Evolutionary conservation across 1,140 invertebrate species (phyloP), one percentile per base, ranked within the genome.

Genomic region (Gryon sp.): DNA sequence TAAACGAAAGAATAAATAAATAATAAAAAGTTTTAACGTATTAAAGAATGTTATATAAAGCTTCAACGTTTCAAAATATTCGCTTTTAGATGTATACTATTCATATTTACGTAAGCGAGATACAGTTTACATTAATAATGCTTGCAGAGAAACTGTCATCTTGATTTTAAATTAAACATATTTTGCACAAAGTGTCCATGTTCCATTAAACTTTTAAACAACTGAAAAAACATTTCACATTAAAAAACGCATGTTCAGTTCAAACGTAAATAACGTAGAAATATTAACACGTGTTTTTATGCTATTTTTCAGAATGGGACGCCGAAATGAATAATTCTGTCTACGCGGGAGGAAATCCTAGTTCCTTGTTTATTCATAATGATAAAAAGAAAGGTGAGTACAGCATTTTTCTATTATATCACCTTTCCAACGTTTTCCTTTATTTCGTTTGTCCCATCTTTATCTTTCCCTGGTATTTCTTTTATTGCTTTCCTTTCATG

Each of bases 241-340:
- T 12, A 30, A 52, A 34, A 62, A 62, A 62, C 18, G 6, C 43
- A 28, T 38, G 26, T 16, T 66, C 41, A 26, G 32, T 18, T 2
- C 1, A 50, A 40, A 57, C 48, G 28, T 48, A 57, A 57, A 55
- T 57, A 34, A 60, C 20, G 20, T 28, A 14, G 24, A 62, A 41
- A 69, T 55, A 41, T 74, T 75, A 70, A 59, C 65, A 45, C 41
- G 20, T 48, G 20, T 77, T 70, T 59, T 74, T 46, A 73, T 82
- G 45, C 46, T 38, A 70, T 82, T 80, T 30, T 81, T 26, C 79
- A 89, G 84, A 84, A 74, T 89, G 87, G 85, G 89, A 89, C 68
- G 83, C 87, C 16, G 90, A 91, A 78, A 84, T 90, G 84, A 91
- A 91, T 86, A 91, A 91, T 83, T 91, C 90, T 19, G 88, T 91